Evolutionary conservation across 2,797 vertebrate species (phyloP), one percentile per base, ranked within the genome.

Genomic region (Acrossocheilus fasciatus): DNA sequence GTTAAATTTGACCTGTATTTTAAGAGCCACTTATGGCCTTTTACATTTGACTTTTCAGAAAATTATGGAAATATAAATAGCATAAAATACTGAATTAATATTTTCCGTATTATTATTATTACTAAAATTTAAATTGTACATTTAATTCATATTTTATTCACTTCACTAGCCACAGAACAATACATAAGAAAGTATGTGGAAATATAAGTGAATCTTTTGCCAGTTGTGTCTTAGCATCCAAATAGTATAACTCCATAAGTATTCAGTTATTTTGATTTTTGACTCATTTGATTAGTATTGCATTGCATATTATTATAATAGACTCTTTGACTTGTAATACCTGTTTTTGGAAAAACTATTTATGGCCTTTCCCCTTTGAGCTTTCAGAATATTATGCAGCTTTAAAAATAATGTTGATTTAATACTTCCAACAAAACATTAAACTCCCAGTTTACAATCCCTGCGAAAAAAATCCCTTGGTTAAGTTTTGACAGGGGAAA

Each of bases 401-500:
- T 66, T 66, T 66, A 66, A 30, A 66, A 66, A 2, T 0, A 15
- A 20, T 50, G 15, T 15, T 34, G 15, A 47, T 74, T 45, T 18
- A 50, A 30, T 50, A 18, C n/a, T 47, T 74, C 26, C 17, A 83
- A 62, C 18, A 52, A 81, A 54, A 36, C 30, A 45, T 62, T 45
- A 47, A 74, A 79, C 36, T 9, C n/a, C 14, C 45, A 4, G 47
- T 70, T 69, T 78, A 45, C n/a, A 59, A 45, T 66, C 30, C 73
- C 39, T 30, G 15, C 4, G 20, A 54, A 77, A 68, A 6, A 84
- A 54, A 6, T 26, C 17, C 30, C 76, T 66, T 6, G 20, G 72
- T 45, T 54, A 78, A 57, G 43, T 85, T 54, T 80, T 62, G 66
- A 43, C 23, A 43, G 54, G 50, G 23, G 77, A 79, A 85, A 54